Percentiles rank a stretch among this genome's conserved stretches.
Evolutionary conservation across 2,797 vertebrate species (phyloP).

Genomic region (Poliocrania exsul): DNA sequence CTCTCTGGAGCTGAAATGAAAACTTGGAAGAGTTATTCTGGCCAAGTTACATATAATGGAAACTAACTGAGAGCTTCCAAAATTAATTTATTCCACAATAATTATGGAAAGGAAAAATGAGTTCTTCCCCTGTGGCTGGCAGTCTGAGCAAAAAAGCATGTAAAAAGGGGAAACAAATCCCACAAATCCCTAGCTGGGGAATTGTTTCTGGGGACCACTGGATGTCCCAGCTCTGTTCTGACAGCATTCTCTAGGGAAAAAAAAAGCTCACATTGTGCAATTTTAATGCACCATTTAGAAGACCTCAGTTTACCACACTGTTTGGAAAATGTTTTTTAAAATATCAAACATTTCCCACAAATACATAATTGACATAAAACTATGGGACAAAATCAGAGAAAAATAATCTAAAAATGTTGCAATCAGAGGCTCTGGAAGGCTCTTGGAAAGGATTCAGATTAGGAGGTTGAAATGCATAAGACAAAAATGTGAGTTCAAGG

Average conservation of each 20-base stretch:
- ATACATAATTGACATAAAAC: background rate
- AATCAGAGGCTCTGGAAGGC: background rate
- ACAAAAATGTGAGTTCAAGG: slow-evolving; percentile 44
- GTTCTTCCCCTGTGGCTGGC: background rate
- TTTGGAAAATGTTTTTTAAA: background rate
- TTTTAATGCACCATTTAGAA: background rate
- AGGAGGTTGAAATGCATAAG: background rate
- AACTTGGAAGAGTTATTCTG: slow-evolving; percentile 7
- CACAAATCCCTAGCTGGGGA: background rate
- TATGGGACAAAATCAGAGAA: background rate
- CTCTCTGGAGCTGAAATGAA: slow-evolving; percentile 41
- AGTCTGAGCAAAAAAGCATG: background rate
- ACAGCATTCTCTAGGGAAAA: background rate
- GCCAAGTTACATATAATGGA: background rate
- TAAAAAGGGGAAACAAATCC: background rate
- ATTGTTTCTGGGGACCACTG: background rate
- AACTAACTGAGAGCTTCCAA: slow-evolving; percentile 10
- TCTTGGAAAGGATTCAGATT: slow-evolving; percentile 13
- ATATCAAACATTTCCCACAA: background rate
- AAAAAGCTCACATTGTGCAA: background rate
- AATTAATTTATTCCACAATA: background rate
- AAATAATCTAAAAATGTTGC: slow-evolving; percentile 1
- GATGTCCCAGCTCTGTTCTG: background rate
- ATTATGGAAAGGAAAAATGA: background rate
- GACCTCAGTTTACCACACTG: background rate